These are phyloP conservation scores for Gymnobelideus leadbeateri DNA, from an alignment of 2,113 vertebrate species.

Conservation along the genomic window DNA sequence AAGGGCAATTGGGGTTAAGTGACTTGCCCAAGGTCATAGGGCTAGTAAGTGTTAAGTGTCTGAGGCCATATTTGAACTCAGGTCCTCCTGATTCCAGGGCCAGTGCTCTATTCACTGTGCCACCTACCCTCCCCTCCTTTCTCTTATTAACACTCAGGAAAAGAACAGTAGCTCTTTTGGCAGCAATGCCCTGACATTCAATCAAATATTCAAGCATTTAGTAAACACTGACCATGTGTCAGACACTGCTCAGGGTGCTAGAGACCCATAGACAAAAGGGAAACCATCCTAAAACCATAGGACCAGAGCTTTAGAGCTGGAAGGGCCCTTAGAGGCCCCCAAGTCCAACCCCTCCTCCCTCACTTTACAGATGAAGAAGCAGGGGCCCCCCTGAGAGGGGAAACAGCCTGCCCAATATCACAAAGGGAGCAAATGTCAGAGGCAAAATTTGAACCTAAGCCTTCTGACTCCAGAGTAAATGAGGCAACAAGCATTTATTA, in stretches of 20 bases:
- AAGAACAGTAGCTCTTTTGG: neutral
- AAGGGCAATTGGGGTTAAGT: too few relatives aligned
- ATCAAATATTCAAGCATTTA: neutral
- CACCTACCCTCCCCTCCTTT: too few relatives aligned
- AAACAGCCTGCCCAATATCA: neutral
- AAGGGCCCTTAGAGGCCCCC: neutral
- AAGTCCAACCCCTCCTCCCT: neutral
- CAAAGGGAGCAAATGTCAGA: neutral
- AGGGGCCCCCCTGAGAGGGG: neutral
- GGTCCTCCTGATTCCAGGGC: too few relatives aligned
- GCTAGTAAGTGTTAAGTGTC: too few relatives aligned
- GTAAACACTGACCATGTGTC: neutral
- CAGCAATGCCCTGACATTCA: neutral
- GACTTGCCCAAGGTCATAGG: too few relatives aligned
- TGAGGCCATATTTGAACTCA: too few relatives aligned
- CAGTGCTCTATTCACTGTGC: too few relatives aligned
- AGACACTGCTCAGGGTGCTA: neutral
- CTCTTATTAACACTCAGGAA: neutral
- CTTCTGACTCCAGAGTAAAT: neutral
- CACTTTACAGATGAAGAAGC: neutral
- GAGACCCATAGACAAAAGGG: neutral
- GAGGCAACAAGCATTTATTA: neutral
- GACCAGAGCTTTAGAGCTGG: too few relatives aligned
- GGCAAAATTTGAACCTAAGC: neutral
- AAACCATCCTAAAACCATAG: neutral